Evolutionary conservation across 2,113 vertebrate genomes (phyloP).

Genomic region (Misgurnus anguillicaudatus): DNA sequence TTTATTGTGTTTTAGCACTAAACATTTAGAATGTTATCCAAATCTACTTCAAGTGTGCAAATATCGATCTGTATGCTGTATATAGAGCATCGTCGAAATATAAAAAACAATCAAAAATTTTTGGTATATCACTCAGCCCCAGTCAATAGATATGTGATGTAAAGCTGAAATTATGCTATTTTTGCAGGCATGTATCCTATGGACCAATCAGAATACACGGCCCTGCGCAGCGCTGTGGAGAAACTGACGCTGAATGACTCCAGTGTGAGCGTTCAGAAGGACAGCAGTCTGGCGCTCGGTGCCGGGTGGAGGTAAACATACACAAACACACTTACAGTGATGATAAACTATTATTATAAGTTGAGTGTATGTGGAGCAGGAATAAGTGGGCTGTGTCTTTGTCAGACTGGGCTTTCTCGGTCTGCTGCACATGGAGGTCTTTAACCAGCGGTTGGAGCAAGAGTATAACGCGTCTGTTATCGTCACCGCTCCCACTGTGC

Average conservation of each 20-base stretch:
- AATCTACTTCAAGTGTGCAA: too few species aligned
- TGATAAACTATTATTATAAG: too few species aligned
- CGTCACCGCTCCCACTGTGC: slow-evolving; percentile 91
- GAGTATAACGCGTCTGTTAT: slow-evolving; percentile 94
- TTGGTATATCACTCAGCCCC: too few species aligned
- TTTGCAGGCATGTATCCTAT: slow-evolving; percentile 88
- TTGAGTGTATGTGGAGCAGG: too few species aligned
- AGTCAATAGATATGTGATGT: background rate
- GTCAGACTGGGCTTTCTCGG: slow-evolving; percentile 93
- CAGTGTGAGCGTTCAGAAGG: slow-evolving; percentile 89
- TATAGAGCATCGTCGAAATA: too few species aligned
- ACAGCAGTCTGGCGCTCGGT: slow-evolving; percentile 91
- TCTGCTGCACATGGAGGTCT: slow-evolving; percentile 97
- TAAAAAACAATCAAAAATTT: too few species aligned
- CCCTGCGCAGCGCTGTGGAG: slow-evolving; percentile 88
- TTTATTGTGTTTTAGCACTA: background rate
- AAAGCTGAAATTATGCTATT: background rate
- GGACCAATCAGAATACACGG: slow-evolving; percentile 92
- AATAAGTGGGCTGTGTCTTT: background rate
- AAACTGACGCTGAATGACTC: slow-evolving; percentile 94
- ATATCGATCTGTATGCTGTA: too few species aligned
- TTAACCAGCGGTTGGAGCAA: slow-evolving; percentile 95
- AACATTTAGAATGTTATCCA: too few species aligned
- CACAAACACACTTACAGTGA: background rate
- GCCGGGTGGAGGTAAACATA: slow-evolving; percentile 90